Evolutionary conservation across 2,888 invertebrate genomes (phyloP).

Genomic region (Hecatera dysodea): DNA sequence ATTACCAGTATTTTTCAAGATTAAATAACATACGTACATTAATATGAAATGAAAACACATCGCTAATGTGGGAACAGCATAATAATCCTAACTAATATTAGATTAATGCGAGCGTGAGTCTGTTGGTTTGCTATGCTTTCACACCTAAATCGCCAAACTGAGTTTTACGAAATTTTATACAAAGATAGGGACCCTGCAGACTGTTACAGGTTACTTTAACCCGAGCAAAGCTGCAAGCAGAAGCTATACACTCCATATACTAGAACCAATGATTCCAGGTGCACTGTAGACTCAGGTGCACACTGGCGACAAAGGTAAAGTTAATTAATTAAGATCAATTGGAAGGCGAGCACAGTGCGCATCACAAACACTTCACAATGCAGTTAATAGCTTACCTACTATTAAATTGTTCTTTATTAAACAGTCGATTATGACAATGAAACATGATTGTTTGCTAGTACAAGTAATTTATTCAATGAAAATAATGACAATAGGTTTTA

Average conservation of each 20-base stretch:
- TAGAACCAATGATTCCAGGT: conserved; percentile 19
- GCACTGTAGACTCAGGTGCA: conserved; percentile 40
- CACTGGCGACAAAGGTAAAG: conserved; percentile 40
- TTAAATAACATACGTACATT: no score
- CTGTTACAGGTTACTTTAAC: no score
- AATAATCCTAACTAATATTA: no score
- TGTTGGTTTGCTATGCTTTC: no score
- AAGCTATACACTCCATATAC: background rate
- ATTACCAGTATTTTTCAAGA: no score
- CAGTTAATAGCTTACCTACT: conserved; percentile 10
- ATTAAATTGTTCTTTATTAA: conserved; percentile 31
- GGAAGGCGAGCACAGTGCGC: conserved; percentile 9
- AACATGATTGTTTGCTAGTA: conserved; percentile 2
- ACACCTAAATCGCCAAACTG: no score
- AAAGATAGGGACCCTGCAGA: no score
- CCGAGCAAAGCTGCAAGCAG: no score
- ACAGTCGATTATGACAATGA: conserved; percentile 7
- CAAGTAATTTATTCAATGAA: conserved; percentile 18
- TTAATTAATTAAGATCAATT: conserved; percentile 54
- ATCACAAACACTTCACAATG: conserved; percentile 29
- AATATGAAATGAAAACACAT: no score
- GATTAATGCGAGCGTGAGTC: no score
- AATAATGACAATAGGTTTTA: background rate
- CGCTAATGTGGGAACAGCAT: no score
- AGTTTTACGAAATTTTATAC: no score